Conservation (phyloP, 1,140 invertebrate species). For the Venturia canescens region DNA sequence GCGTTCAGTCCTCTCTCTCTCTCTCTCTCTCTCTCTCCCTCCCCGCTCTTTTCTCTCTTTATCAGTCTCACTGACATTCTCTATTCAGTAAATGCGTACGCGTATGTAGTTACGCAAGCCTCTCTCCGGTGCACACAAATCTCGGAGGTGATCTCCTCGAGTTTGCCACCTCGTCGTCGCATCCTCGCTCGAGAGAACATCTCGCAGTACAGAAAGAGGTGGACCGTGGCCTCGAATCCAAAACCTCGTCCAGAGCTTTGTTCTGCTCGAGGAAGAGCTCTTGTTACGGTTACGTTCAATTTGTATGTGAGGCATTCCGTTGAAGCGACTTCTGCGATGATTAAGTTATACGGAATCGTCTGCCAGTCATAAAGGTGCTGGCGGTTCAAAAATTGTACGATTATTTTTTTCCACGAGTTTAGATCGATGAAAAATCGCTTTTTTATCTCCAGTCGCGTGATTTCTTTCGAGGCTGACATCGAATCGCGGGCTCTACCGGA, state of each 20-base stretch:
- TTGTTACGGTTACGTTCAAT: neutral
- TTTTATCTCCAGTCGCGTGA: no score
- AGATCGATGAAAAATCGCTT: no score
- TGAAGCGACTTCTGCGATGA: neutral
- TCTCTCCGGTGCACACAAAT: conserved; percentile 24
- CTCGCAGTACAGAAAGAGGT: conserved; percentile 18
- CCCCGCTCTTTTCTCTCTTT: no score
- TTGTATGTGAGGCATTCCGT: neutral
- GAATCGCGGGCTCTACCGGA: no score
- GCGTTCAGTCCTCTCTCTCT: conserved; percentile 46
- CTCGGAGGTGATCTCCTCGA: conserved; percentile 18
- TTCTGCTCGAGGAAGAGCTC: neutral
- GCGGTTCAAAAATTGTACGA: no score
- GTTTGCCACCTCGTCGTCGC: neutral
- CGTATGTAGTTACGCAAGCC: conserved; percentile 66
- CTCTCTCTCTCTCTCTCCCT: conserved; percentile 28
- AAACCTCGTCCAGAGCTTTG: conserved; percentile 31
- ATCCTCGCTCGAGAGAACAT: conserved; percentile 20
- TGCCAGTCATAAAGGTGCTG: no score
- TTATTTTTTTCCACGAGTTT: no score
- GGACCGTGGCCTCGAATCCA: neutral
- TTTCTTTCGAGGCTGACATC: no score
- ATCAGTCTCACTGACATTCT: conserved; percentile 17
- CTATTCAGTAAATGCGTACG: conserved; percentile 10
- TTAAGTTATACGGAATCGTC: no score